Evolutionary conservation across 2,113 vertebrate species (phyloP), one percentile per base, ranked within the genome.

Genomic region (Lycocorax pyrrhopterus): DNA sequence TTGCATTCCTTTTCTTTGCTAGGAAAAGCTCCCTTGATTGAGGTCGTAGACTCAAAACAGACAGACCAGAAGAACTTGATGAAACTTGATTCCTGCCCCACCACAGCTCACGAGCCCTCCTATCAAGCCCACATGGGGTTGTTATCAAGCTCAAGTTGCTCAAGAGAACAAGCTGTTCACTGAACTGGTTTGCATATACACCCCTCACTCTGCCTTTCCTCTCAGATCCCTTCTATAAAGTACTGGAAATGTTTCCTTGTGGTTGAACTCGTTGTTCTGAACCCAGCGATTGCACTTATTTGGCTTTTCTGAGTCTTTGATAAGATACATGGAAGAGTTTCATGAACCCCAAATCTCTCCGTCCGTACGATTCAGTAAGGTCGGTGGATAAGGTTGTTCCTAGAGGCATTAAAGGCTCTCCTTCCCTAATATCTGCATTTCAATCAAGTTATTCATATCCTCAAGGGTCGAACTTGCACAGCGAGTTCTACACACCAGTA

Each of bases 61-160:
- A 29, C 21, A 63, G 25, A 73, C 6, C 35, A 46, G 55, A 46
- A 77, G 46, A 80, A 59, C 76, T 37, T 51, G 33, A 51, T 58
- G 55, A 52, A 67, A 66, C 41, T 23, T 26, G 9, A 62, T 43
- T 88, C 46, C 46, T 63, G 30, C 41, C 33, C 46, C 49, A 75
- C 16, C 0, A 0, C 19, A 4, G 29, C 37, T 87, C 69, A 72
- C 0, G 0, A 75, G 60, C 52, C 22, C 13, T 25, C 13, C 0
- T 86, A 86, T 86, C 69, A 63, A 85, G 43, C 33, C 53, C 64
- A 43, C 60, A 4, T 12, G 64, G 60, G 27, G 16, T 26, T 67
- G 16, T 75, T 95, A 90, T 92, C 94, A 86, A 83, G 46, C 43
- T 73, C 35, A 30, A 59, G 39, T 91, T 91, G 73, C 39, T 47